Evolutionary conservation across 2,113 vertebrate species (phyloP), one percentile per base, ranked within the genome.

Genomic region (Burhinus oedicnemus): DNA sequence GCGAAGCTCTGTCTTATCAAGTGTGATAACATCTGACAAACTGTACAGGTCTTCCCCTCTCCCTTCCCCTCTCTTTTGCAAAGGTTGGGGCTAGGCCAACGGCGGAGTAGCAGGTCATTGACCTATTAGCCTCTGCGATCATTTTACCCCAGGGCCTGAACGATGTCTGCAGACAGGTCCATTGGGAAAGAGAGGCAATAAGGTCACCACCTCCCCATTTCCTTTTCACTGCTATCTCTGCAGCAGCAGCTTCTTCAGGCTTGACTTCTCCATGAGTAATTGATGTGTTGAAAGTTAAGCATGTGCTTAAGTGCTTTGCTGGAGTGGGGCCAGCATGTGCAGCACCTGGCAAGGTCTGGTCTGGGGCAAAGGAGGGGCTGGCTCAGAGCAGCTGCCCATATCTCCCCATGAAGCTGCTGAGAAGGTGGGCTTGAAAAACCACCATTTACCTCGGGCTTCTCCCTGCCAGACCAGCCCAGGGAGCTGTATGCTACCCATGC

Each of bases 231-330:
- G 3, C 87, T 96, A 93, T 94, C 91, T 95, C 66, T 83, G 75
- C 82, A 77, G 79, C 83, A 81, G 92, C 91, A 88, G 89, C 89
- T 91, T 94, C 96, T 96, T 89, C 14, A 30, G 78, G 82, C 87
- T 86, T 91, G 94, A 86, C 93, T 96, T 89, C 81, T 91, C 44
- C 34, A 9, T 91, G 82, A 96, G 93, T 95, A 93, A 96, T 94
- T 90, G 96, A 90, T 79, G 91, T 89, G 95, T 93, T 97, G 96
- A 97, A 97, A 97, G 93, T 97, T 89, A 94, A 94, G 81, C 94
- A 87, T 90, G 91, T 64, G 91, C 82, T 95, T 93, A 96, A 97
- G 96, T 95, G 96, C 89, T 94, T 80, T 91, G 58, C 58, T 97
- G 95, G 94, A 96, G 78, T 78, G 78, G 25, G 75, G 91, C 93